Evolutionary conservation across 1,140 invertebrate species (phyloP).

Genomic region (Cotesia glomerata): DNA sequence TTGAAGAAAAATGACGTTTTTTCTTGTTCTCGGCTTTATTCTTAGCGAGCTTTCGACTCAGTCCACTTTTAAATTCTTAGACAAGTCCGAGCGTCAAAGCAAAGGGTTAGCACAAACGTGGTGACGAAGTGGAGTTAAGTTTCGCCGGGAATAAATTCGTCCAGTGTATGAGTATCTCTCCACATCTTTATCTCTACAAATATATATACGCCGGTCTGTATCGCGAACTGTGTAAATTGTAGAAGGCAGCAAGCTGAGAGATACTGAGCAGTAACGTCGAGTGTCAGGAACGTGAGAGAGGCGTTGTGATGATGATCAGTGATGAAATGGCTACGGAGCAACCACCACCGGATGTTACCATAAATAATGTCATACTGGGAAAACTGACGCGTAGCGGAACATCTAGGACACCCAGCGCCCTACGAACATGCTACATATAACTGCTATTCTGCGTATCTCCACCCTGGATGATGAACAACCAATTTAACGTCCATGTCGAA

Average conservation of each 20-base stretch:
- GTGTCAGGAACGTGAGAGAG: conserved; percentile 13
- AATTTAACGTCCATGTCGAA: conserved; percentile 1
- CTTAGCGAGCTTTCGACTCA: neutral
- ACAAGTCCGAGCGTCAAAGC: conserved; percentile 30
- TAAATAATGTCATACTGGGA: conserved; percentile 11
- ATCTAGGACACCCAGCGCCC: conserved; percentile 52
- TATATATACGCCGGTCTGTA: neutral
- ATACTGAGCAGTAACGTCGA: conserved; percentile 14
- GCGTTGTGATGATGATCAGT: conserved; percentile 20
- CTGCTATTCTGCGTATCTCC: no score
- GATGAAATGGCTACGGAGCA: conserved; percentile 12
- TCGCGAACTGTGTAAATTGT: neutral
- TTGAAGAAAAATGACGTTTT: conserved; percentile 33
- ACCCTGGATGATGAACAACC: conserved; percentile 38
- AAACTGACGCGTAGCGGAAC: conserved; percentile 43
- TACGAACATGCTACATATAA: conserved; percentile 12
- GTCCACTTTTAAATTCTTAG: no score
- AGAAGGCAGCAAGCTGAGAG: neutral
- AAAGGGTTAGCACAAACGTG: conserved; percentile 23
- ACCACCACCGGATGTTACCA: conserved; percentile 3
- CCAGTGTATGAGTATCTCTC: no score
- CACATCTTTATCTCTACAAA: no score
- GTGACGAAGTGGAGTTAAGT: neutral
- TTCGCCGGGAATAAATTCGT: no score
- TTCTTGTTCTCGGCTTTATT: neutral